Percentiles rank a stretch among this genome's conserved stretches.
phyloP scores from a whole-genome alignment of 2,888 invertebrate genomes.

The Dasysyrphus tricinctus region DNA sequence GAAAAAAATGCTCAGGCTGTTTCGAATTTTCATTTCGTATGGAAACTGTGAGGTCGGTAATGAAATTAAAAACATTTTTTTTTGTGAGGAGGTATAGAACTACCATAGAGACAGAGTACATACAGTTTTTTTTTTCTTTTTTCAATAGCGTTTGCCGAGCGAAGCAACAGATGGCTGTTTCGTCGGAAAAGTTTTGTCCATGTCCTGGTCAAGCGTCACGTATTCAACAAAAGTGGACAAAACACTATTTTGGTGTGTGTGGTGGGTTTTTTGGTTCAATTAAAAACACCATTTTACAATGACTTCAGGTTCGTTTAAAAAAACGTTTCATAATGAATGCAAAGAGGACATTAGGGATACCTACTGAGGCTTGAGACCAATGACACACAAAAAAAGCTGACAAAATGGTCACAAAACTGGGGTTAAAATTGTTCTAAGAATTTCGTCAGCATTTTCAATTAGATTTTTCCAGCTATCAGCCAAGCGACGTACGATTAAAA shows the following conservation, averaged over 20 bases:
- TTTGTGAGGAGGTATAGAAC: conserved; percentile 39
- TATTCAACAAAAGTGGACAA: conserved; percentile 55
- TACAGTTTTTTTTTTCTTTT: neutral
- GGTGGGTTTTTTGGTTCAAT: conserved; percentile 53
- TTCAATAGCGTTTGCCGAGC: neutral
- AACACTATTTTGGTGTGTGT: conserved; percentile 55
- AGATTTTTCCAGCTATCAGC: neutral
- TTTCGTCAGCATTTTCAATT: neutral
- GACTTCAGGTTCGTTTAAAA: conserved; percentile 3
- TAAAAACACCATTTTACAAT: conserved; percentile 48
- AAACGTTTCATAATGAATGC: conserved; percentile 44
- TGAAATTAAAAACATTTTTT: conserved; percentile 75
- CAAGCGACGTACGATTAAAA: neutral
- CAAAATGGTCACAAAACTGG: neutral
- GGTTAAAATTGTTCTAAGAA: conserved; percentile 1
- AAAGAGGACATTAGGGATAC: conserved; percentile 33
- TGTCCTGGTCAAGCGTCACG: conserved; percentile 65
- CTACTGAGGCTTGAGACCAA: neutral
- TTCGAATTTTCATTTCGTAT: conserved; percentile 64
- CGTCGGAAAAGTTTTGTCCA: conserved; percentile 41
- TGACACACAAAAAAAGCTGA: neutral
- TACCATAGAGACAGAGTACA: conserved; percentile 1
- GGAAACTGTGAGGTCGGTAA: conserved; percentile 68
- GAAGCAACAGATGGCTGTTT: conserved; percentile 65
- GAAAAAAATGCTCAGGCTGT: conserved; percentile 13